Base-by-base conservation (phyloP, 2,113 vertebrate species). In the Paralichthys olivaceus region DNA sequence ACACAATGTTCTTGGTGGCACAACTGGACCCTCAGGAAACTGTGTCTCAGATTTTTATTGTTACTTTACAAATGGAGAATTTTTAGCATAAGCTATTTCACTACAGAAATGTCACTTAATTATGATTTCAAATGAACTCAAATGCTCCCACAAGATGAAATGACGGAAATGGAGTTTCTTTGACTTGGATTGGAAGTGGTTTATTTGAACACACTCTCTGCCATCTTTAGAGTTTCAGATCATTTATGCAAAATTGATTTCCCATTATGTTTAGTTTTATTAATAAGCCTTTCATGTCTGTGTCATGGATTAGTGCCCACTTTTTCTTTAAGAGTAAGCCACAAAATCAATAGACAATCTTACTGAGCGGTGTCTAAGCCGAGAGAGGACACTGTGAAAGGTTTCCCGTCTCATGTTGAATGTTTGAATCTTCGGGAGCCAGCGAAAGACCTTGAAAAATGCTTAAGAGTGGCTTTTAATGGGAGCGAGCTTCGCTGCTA, bases 51-150 rank as follows among this genome's bases (percentile, higher is more conserved):
- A 72, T 77, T 89, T 87, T 78, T 84, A 86, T 77, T 84, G 78
- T 88, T 84, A 63, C 77, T 81, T 80, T 79, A 73, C 80, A 80
- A 88, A 84, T 85, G 78, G 80, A 77, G 68, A 62, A 72, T 57
- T 68, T 90, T 90, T 77, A 78, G 87, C 71, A 79, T 76, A 29
- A 75, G 71, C 65, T 57, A 72, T 75, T 86, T 78, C 57, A 51
- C 73, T 26, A 28, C 68, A 56, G 74, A 85, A 79, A 70, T 81
- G 71, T 85, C 74, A 65, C 65, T 65, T 87, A 26, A 73, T 87
- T 86, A 71, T 84, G 34, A 72, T 84, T 84, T 82, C 32, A 68
- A 75, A 88, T 79, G 45, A 72, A 71, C 75, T 84, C 49, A 58
- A 80, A 80, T 62, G 72, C 29, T 60, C 19, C 57, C 53, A 74